Evolutionary conservation across 2,888 invertebrate genomes (phyloP), one percentile per base, ranked within the genome.

Genomic region (Pseudococcus longispinus): DNA sequence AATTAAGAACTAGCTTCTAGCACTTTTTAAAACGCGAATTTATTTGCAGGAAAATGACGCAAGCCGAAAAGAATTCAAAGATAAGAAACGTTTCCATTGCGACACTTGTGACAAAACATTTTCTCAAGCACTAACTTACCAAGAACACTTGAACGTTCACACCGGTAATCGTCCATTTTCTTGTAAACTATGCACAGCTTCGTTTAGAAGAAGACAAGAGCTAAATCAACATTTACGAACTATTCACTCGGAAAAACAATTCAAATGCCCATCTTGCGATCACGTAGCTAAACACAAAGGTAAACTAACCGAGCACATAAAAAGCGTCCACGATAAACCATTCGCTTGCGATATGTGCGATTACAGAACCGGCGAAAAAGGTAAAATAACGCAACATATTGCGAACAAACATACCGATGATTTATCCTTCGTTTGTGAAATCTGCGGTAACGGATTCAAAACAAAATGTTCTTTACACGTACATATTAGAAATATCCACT

Each of bases 161-260:
- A 55, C 77, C 0, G 86, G 86, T 0, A 80, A 86, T 8, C 86
- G 86, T 29, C 86, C 86, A 1, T 80, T 51, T 51, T 46, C 29
- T 8, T 86, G 86, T 20, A 86, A 86, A 86, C 32, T 86, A 20
- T 86, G 86, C 55, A 29, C 37, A 37, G 44, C 86, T 9, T 51
- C 70, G 1, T 86, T 86, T n/a, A 32, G 86, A 26, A 80, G 26
- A 32, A 44, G 77, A 29, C 86, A 80, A 77, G 86, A 86, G 23
- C 55, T 86, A 3, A 86, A 86, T 51, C 86, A 86, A 32, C 86
- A 86, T 46, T 77, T 86, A 32, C 86, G 86, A 15, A 86, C 86
- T 8, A 29, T 86, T 80, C 86, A 86, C 13, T 77, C 86, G 2
- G 80, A 80, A 15, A 86, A 77, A 15, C 77, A 77, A 13, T 85